These are phyloP conservation scores for Apamea anceps DNA, from an alignment of 2,888 invertebrate genomes.

Conservation along the genomic window DNA sequence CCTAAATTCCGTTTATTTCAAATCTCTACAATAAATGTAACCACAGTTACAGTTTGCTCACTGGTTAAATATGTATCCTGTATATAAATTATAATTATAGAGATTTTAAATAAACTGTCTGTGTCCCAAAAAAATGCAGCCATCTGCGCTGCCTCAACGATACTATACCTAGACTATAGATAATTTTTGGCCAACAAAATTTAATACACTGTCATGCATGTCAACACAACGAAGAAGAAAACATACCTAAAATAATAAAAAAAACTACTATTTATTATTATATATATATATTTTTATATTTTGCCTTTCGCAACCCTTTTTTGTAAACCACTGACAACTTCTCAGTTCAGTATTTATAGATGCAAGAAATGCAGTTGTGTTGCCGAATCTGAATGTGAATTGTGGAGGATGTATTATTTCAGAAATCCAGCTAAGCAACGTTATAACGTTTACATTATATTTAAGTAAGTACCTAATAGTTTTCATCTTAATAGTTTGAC, in stretches of 20 bases:
- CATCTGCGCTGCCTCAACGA: neutral
- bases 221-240: too few species aligned
- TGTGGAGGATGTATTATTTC: neutral
- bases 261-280: neutral
- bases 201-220: neutral
- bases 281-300: too few species aligned
- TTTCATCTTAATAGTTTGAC: neutral
- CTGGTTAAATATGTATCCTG: too few species aligned
- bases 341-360: neutral
- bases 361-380: neutral
- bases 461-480: neutral
- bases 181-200: neutral
- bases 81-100: neutral
- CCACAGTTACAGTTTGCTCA: too few species aligned
- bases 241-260: neutral
- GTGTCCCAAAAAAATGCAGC: neutral
- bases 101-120: neutral
- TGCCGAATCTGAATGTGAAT: neutral
- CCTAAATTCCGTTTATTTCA: neutral
- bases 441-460: neutral
- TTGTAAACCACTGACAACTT: neutral
- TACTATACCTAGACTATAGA: neutral
- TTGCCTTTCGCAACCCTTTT: neutral
- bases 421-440: neutral
- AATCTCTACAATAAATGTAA: neutral